Evolutionary conservation across 1,140 invertebrate genomes (phyloP).

Genomic region (Aphelenchoides fujianensis): DNA sequence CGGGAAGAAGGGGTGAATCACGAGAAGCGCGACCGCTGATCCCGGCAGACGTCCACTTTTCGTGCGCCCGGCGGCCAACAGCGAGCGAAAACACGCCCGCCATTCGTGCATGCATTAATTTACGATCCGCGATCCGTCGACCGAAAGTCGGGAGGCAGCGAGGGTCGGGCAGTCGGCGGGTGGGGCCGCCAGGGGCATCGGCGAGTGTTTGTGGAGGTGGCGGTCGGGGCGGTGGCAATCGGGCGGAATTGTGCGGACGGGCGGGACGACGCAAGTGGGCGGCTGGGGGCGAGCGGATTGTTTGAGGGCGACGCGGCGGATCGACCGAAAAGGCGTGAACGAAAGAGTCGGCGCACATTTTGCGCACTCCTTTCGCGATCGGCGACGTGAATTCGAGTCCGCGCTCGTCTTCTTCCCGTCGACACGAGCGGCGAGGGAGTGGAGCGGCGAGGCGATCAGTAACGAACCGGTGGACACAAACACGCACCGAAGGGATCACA

Average conservation of each 20-base stretch:
- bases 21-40: too few species aligned
- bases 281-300: too few species aligned
- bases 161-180: too few species aligned
- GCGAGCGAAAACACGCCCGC: not conserved
- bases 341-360: not conserved
- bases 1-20: too few species aligned
- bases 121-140: not conserved
- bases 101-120: not conserved
- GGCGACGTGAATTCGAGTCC: not conserved
- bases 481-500: too few species aligned
- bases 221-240: not conserved
- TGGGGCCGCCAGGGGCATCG: not conserved
- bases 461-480: too few species aligned
- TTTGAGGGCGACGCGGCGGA: conserved; percentile 4
- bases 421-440: too few species aligned
- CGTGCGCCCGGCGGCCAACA: not conserved
- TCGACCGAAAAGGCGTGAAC: not conserved
- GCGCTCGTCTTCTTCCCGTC: not conserved
- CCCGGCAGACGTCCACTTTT: too few species aligned
- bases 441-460: too few species aligned
- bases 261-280: not conserved
- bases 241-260: too few species aligned
- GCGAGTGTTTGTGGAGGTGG: not conserved
- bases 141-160: not conserved
- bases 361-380: not conserved